Evolutionary conservation across 2,888 invertebrate species (phyloP).

Genomic region (Aleiodes alternator): DNA sequence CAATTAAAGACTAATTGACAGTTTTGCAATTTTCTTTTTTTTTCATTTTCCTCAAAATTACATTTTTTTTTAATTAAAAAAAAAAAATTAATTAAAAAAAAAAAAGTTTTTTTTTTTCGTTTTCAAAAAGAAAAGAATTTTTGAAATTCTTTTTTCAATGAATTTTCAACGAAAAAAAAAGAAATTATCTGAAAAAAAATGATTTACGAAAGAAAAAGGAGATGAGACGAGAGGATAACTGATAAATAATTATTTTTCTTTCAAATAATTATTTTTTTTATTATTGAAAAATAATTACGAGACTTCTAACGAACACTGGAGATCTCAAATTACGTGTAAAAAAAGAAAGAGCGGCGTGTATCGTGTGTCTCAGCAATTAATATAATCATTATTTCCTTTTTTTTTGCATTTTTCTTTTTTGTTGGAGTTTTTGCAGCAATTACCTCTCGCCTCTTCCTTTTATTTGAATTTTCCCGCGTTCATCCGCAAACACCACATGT

Average conservation of each 20-base stretch:
- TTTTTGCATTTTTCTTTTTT: neutral
- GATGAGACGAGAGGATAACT: neutral
- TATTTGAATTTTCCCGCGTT: slow-evolving; percentile 17
- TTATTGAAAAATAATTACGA: neutral
- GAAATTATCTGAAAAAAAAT: neutral
- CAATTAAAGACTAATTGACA: slow-evolving; percentile 26
- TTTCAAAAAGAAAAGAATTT: neutral
- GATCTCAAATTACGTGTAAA: slow-evolving; percentile 38
- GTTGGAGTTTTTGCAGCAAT: neutral
- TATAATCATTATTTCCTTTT: slow-evolving; percentile 2
- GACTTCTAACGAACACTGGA: slow-evolving; percentile 12
- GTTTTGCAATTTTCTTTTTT: neutral
- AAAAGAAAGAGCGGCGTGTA: slow-evolving; percentile 41
- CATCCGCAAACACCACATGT: slow-evolving; percentile 51
- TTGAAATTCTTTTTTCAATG: neutral
- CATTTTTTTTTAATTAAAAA: slow-evolving; percentile 15
- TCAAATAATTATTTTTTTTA: neutral
- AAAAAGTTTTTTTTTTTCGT: neutral
- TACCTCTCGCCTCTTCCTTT: slow-evolving; percentile 45
- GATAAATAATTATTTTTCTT: neutral
- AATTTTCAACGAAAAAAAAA: too few species aligned
- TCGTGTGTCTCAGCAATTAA: slow-evolving; percentile 40
- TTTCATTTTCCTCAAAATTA: slow-evolving; percentile 14
- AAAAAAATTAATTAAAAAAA: neutral
- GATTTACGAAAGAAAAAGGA: slow-evolving; percentile 11